phyloP scores from a whole-genome alignment of 2,888 invertebrate genomes.

The Pollenia angustigena region DNA sequence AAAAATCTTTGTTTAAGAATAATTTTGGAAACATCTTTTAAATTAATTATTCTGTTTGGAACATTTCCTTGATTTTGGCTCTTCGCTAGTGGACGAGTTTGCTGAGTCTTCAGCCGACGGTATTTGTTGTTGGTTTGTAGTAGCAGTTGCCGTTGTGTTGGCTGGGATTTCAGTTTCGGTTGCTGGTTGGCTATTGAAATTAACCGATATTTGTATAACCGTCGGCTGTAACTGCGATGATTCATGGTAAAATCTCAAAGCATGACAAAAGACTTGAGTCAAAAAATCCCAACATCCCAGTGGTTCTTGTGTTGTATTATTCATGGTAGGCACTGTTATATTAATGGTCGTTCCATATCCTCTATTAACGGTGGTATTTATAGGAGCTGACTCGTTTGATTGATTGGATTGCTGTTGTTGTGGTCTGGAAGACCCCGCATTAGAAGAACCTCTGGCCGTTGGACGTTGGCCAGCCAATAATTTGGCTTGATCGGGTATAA shows the following conservation, averaged over 20 bases:
- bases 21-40: background rate
- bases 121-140: slow-evolving; percentile 24
- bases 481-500: slow-evolving; percentile 83
- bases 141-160: slow-evolving; percentile 35
- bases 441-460: slow-evolving; percentile 61
- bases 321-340: slow-evolving; percentile 78
- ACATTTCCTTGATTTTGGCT: slow-evolving; percentile 28
- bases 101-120: slow-evolving; percentile 46
- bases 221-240: slow-evolving; percentile 78
- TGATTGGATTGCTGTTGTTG: slow-evolving; percentile 58
- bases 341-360: slow-evolving; percentile 76
- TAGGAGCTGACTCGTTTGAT: slow-evolving; percentile 35
- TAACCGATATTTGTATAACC: slow-evolving; percentile 81
- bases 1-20: slow-evolving; percentile 59
- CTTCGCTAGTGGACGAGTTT: slow-evolving; percentile 28
- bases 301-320: slow-evolving; percentile 75
- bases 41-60: slow-evolving; percentile 68
- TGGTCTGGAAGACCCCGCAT: slow-evolving; percentile 57
- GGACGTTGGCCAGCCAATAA: slow-evolving; percentile 76
- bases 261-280: slow-evolving; percentile 82
- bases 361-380: slow-evolving; percentile 55
- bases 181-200: slow-evolving; percentile 70
- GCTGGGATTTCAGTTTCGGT: slow-evolving; percentile 31
- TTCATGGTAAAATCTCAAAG: slow-evolving; percentile 81
- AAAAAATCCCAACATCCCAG: slow-evolving; percentile 82